Evolutionary conservation across 1,140 invertebrate species (phyloP), one percentile per base, ranked within the genome.

Genomic region (Trachelipus rathkii): DNA sequence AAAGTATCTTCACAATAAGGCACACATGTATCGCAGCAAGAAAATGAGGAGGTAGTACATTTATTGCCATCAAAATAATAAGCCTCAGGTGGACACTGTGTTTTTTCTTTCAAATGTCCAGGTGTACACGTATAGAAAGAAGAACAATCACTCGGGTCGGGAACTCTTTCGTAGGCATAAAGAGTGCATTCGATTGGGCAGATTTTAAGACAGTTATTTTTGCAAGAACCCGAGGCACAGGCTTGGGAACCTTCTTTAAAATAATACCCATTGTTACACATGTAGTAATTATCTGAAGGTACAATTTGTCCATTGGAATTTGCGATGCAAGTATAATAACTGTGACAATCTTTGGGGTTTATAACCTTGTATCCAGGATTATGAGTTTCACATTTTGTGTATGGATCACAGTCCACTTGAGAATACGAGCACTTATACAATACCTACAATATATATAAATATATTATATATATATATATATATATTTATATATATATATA

Each of bases 1-100:
- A n/a, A n/a, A n/a, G 19, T 60, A 60, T 60, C 8, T 60, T 60
- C 50, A 60, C 50, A 60, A 60, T 60, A 60, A 15, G 50, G 50
- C 2, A 19, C 19, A 8, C 50, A 60, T 3, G 50, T 15, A 19
- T 60, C 19, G 8, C 50, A 60, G 8, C 50, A 60, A 13, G 11
- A 13, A 60, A 15, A 60, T 8, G 11, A 15, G 50, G 11, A 13
- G 1, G 19, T 19, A 3, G 50, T 15, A 8, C 50, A 60, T 60
- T 2, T 8, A 15, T 15, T 8, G 2, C 50, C 50, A 19, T 60
- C 50, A 60, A 60, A 60, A 60, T 60, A 60, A 60, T 2, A 8
- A 2, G 50, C 50, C 3, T 60, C 19, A 60, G 11, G 3, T 60
- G 50, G 50, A 60, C 50, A 60, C 11, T 3, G 1, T 1, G 1